Percentiles rank a stretch among this genome's conserved stretches.
phyloP scores from a whole-genome alignment of 1,140 invertebrate species.

The Leptopilina boulardi region DNA sequence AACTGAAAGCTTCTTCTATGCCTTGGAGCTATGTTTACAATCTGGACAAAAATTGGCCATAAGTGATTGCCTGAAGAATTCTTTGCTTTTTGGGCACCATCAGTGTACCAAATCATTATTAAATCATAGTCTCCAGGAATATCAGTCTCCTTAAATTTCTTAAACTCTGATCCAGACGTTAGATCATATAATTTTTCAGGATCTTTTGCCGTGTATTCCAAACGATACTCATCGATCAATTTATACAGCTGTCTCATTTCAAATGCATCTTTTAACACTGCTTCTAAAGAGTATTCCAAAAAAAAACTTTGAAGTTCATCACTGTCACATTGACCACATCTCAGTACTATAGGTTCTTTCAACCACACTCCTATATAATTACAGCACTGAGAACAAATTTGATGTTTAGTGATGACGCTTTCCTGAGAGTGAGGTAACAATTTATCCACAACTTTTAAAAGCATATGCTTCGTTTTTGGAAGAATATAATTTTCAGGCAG shows the following conservation, averaged over 20 bases:
- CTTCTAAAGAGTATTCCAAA: neutral
- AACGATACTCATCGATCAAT: neutral
- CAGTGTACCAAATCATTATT: too few species aligned
- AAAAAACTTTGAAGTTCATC: neutral
- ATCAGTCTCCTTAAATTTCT: neutral
- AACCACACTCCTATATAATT: neutral
- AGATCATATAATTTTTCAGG: conserved; percentile 4
- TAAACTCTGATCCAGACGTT: neutral
- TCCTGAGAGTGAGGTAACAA: neutral
- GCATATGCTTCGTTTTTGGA: neutral
- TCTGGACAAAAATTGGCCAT: neutral
- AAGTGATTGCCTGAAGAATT: neutral
- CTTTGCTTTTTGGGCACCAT: neutral
- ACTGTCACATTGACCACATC: neutral
- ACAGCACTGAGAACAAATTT: neutral
- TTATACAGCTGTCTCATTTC: neutral
- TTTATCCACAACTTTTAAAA: neutral
- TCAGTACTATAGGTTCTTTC: neutral
- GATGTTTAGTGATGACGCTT: neutral
- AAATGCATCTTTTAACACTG: neutral
- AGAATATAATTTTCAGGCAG: neutral
- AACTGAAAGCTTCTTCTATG: conserved; percentile 21
- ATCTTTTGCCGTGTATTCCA: neutral
- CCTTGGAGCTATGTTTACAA: neutral
- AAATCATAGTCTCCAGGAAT: neutral